These are phyloP conservation scores for Gallinago solitaria DNA, from an alignment of 2,797 vertebrate genomes.

Conservation along the genomic window DNA sequence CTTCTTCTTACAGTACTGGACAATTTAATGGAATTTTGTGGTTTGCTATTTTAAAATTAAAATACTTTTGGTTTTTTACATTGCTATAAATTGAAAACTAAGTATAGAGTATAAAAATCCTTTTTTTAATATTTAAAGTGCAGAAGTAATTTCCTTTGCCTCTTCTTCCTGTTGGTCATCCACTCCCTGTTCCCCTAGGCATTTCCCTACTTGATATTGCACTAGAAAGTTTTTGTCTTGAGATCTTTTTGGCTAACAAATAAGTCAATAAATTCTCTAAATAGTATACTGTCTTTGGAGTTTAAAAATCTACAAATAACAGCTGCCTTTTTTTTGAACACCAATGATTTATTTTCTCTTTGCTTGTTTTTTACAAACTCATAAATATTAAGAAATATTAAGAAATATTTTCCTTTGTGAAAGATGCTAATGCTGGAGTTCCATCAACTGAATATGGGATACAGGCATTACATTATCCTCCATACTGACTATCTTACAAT, in stretches of 20 bases:
- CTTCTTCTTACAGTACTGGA: not conserved
- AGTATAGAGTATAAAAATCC: not conserved
- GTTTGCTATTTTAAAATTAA: not conserved
- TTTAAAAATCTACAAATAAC: not conserved
- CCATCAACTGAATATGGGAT: not conserved
- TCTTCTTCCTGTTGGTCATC: not conserved
- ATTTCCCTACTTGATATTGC: not conserved
- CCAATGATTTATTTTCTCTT: not conserved
- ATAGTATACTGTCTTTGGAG: not conserved
- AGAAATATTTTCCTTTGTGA: not conserved
- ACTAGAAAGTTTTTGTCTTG: not conserved
- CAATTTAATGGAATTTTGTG: not conserved
- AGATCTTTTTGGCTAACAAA: not conserved
- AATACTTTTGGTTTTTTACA: not conserved
- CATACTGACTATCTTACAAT: not conserved
- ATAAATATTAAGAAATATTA: not conserved
- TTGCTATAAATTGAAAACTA: not conserved
- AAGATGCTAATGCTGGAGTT: not conserved
- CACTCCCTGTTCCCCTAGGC: not conserved
- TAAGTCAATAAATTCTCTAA: not conserved
- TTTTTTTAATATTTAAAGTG: not conserved
- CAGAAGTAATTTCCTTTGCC: not conserved
- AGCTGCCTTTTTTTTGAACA: not conserved
- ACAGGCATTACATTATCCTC: not conserved
- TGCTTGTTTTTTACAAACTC: not conserved